Evolutionary conservation across 2,888 invertebrate genomes (phyloP).

Genomic region (Eudasyphora cyanicolor): DNA sequence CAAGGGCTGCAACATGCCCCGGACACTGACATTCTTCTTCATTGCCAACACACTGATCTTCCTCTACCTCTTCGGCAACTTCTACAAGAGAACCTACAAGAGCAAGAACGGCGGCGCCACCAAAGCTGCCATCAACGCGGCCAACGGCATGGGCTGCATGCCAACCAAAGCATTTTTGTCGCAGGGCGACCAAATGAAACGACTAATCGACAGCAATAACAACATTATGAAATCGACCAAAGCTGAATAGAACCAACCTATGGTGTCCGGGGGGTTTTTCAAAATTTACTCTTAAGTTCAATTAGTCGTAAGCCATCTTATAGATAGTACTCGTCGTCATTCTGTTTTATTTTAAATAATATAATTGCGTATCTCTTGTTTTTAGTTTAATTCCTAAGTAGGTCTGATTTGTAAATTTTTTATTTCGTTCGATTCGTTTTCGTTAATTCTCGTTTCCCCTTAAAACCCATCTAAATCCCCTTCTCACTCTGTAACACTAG

Average conservation of each 20-base stretch:
- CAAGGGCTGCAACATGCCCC: conserved; percentile 82
- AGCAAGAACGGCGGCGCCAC: conserved; percentile 71
- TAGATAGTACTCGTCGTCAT: not conserved
- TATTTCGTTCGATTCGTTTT: not conserved
- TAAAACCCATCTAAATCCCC: conserved; percentile 19
- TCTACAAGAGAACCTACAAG: conserved; percentile 82
- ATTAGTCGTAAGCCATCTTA: conserved; percentile 21
- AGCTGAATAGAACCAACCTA: conserved; percentile 70
- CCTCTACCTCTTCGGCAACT: conserved; percentile 83
- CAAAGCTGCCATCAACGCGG: conserved; percentile 72
- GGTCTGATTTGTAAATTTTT: conserved; percentile 13
- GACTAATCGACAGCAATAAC: conserved; percentile 77
- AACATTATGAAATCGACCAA: conserved; percentile 74
- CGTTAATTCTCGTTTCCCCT: not conserved
- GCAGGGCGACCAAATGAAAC: conserved; percentile 74
- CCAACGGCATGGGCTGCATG: conserved; percentile 76
- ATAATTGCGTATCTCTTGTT: not conserved
- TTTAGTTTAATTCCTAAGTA: conserved; percentile 14
- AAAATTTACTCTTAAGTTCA: conserved; percentile 16
- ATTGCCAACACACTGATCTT: conserved; percentile 82
- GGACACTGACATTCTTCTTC: conserved; percentile 82
- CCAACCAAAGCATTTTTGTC: conserved; percentile 71
- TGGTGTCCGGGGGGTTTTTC: conserved; percentile 24
- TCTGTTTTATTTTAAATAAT: too few species aligned
- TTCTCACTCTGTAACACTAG: conserved; percentile 14